phyloP scores from a whole-genome alignment of 2,797 vertebrate genomes.

The Threskiornis aethiopicus region DNA sequence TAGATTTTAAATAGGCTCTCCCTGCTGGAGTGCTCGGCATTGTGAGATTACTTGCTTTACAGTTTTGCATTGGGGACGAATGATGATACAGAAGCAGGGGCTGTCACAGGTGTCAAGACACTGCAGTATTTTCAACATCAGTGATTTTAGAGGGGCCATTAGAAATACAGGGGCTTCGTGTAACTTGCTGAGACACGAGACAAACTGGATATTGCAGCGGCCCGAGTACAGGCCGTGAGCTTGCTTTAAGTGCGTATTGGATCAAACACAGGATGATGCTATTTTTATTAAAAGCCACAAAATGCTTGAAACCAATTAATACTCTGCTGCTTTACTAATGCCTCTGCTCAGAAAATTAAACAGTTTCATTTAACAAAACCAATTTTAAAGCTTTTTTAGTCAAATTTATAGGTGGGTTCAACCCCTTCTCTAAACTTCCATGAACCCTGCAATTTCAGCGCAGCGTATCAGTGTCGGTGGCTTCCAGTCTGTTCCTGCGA shows the following conservation, averaged over 20 bases:
- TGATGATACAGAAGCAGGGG: not conserved
- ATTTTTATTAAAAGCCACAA: conserved; percentile 59
- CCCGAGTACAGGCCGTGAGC: not conserved
- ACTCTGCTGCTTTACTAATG: not conserved
- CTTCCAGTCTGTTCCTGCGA: not conserved
- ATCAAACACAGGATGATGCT: not conserved
- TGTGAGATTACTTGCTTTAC: not conserved
- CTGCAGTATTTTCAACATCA: not conserved
- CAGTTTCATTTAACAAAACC: conserved; percentile 12
- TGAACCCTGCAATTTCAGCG: not conserved
- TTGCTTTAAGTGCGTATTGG: not conserved
- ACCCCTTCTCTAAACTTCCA: not conserved
- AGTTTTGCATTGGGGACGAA: not conserved
- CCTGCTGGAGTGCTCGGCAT: not conserved
- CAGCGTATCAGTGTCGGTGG: too few relatives aligned
- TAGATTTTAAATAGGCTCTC: not conserved
- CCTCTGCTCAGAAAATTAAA: conserved; percentile 9
- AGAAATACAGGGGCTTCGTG: not conserved
- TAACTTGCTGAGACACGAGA: not conserved
- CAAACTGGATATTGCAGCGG: not conserved
- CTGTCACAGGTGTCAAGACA: not conserved
- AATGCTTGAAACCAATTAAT: conserved; percentile 52
- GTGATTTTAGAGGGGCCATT: not conserved
- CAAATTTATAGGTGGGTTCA: not conserved
- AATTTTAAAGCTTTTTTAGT: not conserved